phyloP scores from a whole-genome alignment of 92 coral and sea anemone genomes.

The Porites cylindrica region DNA sequence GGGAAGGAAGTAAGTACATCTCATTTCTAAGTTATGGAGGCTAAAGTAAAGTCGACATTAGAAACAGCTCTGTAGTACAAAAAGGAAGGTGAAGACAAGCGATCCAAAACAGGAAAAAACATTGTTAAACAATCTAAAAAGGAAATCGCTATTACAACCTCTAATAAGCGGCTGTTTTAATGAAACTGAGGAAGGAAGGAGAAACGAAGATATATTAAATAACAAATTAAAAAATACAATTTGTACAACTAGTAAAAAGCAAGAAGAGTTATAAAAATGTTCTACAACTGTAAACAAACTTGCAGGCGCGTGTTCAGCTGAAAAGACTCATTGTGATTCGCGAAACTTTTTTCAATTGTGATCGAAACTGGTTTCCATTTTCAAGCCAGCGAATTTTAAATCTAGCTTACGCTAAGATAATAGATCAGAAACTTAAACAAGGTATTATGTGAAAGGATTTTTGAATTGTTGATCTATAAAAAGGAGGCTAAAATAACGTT shows the following conservation, averaged over 20 bases:
- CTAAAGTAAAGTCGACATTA: too few relatives aligned
- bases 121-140: neutral
- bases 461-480: neutral
- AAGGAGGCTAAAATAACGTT: neutral
- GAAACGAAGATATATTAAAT: neutral
- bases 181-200: constrained; percentile 37
- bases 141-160: neutral
- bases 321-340: neutral
- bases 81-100: too few relatives aligned
- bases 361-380: neutral
- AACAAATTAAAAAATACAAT: neutral
- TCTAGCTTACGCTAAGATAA: neutral
- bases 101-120: neutral
- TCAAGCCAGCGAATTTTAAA: neutral
- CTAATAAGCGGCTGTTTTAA: neutral
- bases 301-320: neutral
- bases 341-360: constrained; percentile 3
- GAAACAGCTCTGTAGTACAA: too few relatives aligned
- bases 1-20: too few relatives aligned
- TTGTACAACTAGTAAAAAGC: neutral
- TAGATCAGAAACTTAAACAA: neutral
- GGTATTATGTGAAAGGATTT: too few relatives aligned
- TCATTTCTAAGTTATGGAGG: too few relatives aligned
- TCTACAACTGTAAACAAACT: constrained; percentile 12
- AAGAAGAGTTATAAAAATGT: neutral